phyloP scores from a whole-genome alignment of 2,888 invertebrate species.

The Lepeophtheirus nordmannii region DNA sequence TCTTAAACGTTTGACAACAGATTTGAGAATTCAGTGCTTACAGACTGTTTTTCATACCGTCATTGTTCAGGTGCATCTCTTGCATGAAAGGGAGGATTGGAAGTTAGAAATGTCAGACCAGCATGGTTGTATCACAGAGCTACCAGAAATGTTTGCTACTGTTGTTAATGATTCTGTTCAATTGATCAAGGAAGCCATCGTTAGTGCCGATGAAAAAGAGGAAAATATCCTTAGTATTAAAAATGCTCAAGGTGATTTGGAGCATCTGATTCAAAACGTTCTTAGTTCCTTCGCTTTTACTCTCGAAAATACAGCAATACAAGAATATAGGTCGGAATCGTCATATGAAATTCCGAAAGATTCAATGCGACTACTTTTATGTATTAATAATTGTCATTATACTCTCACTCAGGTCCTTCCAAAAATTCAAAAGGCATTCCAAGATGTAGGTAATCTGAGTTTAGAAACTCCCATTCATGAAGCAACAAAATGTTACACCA shows the following conservation, averaged over 20 bases:
- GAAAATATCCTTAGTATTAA: constrained; percentile 40
- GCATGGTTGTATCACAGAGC: constrained; percentile 64
- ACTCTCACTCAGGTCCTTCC: constrained; percentile 57
- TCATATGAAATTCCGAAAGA: not conserved
- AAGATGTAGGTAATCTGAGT: constrained; percentile 54
- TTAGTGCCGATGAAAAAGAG: constrained; percentile 47
- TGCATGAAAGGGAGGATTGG: constrained; percentile 67
- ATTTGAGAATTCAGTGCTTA: constrained; percentile 66
- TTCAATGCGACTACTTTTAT: constrained; percentile 45
- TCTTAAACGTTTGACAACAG: constrained; percentile 66
- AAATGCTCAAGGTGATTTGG: constrained; percentile 39
- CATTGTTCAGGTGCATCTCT: constrained; percentile 53
- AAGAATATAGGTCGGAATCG: constrained; percentile 7
- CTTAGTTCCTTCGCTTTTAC: constrained; percentile 35
- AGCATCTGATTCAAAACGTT: constrained; percentile 44
- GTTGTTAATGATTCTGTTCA: constrained; percentile 54
- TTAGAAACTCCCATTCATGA: constrained; percentile 53
- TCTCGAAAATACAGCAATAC: constrained; percentile 14
- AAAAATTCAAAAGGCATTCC: constrained; percentile 51
- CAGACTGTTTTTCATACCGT: constrained; percentile 67
- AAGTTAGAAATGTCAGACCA: constrained; percentile 64
- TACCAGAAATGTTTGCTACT: constrained; percentile 56
- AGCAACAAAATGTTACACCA: constrained; percentile 33
- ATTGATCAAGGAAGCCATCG: constrained; percentile 49
- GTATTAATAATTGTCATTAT: constrained; percentile 51